These are phyloP conservation scores for Heteractis magnifica DNA, from an alignment of 92 coral and sea anemone genomes.

Conservation along the genomic window DNA sequence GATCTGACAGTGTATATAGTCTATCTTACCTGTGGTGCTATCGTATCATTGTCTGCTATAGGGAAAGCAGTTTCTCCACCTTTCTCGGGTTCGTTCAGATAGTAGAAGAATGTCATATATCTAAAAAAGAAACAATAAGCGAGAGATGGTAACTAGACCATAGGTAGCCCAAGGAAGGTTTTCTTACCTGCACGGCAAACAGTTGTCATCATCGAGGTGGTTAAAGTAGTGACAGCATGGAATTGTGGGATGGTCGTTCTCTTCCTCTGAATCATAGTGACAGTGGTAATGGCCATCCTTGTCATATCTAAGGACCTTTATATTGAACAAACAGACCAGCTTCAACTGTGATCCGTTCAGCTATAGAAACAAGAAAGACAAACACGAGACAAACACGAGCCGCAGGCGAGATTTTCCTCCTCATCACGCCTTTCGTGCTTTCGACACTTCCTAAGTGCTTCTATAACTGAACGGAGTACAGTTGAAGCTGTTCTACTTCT, in stretches of 20 bases:
- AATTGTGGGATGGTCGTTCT: not conserved
- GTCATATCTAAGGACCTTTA: conserved; percentile 64
- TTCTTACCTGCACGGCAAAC: conserved; percentile 56
- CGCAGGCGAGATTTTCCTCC: too few relatives aligned
- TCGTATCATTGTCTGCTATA: conserved; percentile 73
- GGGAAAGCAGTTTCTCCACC: conserved; percentile 98
- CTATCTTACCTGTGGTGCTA: conserved; percentile 31
- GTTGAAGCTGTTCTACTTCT: too few relatives aligned
- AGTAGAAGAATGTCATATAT: conserved; percentile 84
- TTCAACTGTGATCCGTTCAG: too few relatives aligned
- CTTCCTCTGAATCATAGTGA: conserved; percentile 71
- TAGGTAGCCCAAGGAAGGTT: too few relatives aligned
- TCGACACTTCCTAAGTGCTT: too few relatives aligned
- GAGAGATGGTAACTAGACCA: too few relatives aligned
- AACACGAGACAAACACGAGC: too few relatives aligned
- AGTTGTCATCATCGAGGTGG: conserved; percentile 20
- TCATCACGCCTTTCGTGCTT: too few relatives aligned
- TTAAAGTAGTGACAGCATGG: conserved; percentile 65
- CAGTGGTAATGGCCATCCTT: conserved; percentile 74
- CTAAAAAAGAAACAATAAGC: conserved; percentile 31
- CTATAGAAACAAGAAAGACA: too few relatives aligned
- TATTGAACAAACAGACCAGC: not conserved
- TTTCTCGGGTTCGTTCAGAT: conserved; percentile 77
- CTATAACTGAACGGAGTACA: too few relatives aligned
- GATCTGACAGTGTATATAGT: not conserved